Conservation (phyloP, 2,797 vertebrate genomes). For the Orientallactaga sibirica region DNA sequence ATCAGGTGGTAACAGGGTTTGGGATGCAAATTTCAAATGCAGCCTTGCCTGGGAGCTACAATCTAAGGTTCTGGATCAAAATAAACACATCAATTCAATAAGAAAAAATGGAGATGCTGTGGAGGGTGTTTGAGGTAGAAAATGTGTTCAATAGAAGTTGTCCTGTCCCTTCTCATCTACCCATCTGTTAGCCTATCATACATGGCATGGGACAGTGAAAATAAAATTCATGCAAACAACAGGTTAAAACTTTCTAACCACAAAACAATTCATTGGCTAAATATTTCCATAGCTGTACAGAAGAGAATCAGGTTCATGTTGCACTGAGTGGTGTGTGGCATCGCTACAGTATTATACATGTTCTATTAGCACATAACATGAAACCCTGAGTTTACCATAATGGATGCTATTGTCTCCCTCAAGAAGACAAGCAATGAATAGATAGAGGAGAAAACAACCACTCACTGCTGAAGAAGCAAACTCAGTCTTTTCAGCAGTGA, state of each 20-base stretch:
- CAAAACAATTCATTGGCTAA: neutral
- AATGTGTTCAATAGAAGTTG: neutral
- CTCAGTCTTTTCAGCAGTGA: neutral
- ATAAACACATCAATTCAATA: neutral
- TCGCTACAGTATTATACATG: neutral
- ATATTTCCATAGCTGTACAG: neutral
- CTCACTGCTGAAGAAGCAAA: neutral
- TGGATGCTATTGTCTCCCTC: neutral
- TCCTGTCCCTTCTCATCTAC: neutral
- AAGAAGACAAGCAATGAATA: neutral
- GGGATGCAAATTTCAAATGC: neutral
- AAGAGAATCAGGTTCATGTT: slow-evolving; percentile 6
- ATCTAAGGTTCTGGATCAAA: neutral
- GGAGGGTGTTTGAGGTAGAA: neutral
- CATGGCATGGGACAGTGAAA: neutral
- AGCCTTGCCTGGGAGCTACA: neutral
- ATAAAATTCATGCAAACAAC: neutral
- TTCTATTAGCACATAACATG: neutral
- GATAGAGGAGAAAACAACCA: neutral
- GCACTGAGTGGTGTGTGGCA: neutral
- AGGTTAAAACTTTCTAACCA: neutral
- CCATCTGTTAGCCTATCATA: neutral
- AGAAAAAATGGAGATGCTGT: neutral
- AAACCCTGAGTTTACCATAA: neutral
- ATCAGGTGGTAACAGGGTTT: neutral